phyloP scores from a whole-genome alignment of 2,113 vertebrate genomes.

The Ictidomys tridecemlineatus region DNA sequence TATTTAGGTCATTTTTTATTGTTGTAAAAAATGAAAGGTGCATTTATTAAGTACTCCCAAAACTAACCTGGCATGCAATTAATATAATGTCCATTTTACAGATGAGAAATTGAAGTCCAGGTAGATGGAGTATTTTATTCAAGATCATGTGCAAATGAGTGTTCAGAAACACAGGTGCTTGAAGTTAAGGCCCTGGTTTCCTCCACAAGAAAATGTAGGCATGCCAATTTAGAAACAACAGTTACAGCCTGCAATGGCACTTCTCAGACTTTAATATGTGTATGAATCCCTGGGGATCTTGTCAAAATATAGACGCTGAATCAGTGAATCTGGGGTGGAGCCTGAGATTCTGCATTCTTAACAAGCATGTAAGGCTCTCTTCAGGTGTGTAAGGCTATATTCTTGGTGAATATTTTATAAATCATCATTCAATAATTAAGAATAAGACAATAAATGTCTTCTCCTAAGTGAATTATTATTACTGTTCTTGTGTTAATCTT shows the following conservation, averaged over 20 bases:
- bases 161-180: not conserved
- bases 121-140: not conserved
- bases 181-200: not conserved
- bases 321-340: not conserved
- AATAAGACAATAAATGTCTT: constrained; percentile 26
- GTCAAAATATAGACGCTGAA: not conserved
- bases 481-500: not conserved
- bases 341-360: not conserved
- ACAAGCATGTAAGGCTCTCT: too few species aligned
- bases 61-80: not conserved
- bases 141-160: not conserved
- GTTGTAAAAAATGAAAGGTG: not conserved
- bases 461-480: constrained; percentile 1
- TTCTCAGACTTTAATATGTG: not conserved
- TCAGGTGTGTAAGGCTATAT: not conserved
- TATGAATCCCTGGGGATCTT: not conserved
- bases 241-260: not conserved
- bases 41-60: not conserved
- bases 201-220: not conserved
- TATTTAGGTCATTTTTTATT: not conserved
- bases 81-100: not conserved
- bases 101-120: not conserved
- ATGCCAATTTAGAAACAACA: not conserved
- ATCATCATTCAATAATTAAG: not conserved
- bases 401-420: constrained; percentile 45